Conservation (phyloP, 2,797 vertebrate species). For the Macrochelys suwanniensis region DNA sequence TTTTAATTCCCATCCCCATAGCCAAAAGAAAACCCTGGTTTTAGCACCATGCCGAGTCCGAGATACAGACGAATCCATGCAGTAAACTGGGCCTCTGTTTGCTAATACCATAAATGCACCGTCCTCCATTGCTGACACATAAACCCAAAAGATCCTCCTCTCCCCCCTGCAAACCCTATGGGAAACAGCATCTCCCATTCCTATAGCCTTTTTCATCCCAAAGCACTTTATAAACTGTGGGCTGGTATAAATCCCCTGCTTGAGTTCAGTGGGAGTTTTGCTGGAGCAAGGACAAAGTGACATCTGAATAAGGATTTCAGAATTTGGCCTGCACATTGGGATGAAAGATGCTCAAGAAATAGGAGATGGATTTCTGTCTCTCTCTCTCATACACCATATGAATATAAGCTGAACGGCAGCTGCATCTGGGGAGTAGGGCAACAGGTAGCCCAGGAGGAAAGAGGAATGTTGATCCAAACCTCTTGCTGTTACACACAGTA, state of each 20-base stretch:
- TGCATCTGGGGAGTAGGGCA: neutral
- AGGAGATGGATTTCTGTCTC: neutral
- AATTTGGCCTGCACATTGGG: neutral
- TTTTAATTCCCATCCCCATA: neutral
- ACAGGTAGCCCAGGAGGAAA: rapidly evolving
- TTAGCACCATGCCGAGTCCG: neutral
- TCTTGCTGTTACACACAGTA: neutral
- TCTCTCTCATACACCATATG: neutral
- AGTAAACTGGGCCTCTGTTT: neutral
- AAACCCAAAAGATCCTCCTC: rapidly evolving
- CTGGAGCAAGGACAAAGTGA: neutral
- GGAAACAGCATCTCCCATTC: neutral
- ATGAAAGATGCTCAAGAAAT: neutral
- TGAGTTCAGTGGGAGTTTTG: neutral
- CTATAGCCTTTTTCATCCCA: neutral
- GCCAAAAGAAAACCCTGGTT: neutral
- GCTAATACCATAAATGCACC: neutral
- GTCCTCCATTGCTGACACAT: rapidly evolving
- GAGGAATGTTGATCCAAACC: neutral
- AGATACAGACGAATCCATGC: neutral
- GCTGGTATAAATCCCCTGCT: neutral
- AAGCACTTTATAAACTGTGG: rapidly evolving
- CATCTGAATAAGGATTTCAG: rapidly evolving
- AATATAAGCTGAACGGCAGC: neutral
- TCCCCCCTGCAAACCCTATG: neutral